Conservation (phyloP, 2,888 invertebrate genomes). For the Helicoverpa assulta region DNA sequence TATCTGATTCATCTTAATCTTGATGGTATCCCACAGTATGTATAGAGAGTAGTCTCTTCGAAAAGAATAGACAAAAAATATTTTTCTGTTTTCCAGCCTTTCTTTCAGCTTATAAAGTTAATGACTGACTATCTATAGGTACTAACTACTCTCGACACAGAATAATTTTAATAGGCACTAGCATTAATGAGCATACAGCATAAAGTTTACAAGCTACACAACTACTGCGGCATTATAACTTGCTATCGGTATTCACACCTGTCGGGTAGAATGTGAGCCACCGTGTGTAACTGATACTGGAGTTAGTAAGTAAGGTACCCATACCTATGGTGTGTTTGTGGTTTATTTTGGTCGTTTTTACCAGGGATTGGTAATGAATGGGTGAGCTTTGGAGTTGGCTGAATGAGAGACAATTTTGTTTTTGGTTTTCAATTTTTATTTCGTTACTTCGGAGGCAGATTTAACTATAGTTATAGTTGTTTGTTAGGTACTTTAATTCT, state of each 20-base stretch:
- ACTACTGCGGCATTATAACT: constrained; percentile 1
- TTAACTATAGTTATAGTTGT: too few relatives aligned
- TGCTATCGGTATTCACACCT: constrained; percentile 20
- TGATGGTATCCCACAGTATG: too few relatives aligned
- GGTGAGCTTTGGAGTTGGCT: not conserved
- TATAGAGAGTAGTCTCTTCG: too few relatives aligned
- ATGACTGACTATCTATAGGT: too few relatives aligned
- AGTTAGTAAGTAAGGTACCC: not conserved
- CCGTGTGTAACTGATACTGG: constrained; percentile 28
- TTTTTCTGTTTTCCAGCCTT: too few relatives aligned
- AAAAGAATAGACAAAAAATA: too few relatives aligned
- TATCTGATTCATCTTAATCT: too few relatives aligned
- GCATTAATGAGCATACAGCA: not conserved
- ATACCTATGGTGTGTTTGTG: constrained; percentile 3
- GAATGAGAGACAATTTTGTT: too few relatives aligned
- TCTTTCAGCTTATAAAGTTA: too few relatives aligned
- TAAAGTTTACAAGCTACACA: not conserved
- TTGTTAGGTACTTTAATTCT: too few relatives aligned
- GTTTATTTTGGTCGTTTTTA: constrained; percentile 12
- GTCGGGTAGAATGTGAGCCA: constrained; percentile 27
- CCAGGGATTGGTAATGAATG: not conserved
- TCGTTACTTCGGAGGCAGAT: too few relatives aligned
- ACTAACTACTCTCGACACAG: not conserved
- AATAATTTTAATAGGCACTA: not conserved
- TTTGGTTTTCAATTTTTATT: too few relatives aligned